A percentile compares a stretch with the other conserved stretches of the same genome.
These are phyloP conservation scores for Mobula birostris DNA, from an alignment of 2,113 vertebrate genomes.

Conservation along the genomic window DNA sequence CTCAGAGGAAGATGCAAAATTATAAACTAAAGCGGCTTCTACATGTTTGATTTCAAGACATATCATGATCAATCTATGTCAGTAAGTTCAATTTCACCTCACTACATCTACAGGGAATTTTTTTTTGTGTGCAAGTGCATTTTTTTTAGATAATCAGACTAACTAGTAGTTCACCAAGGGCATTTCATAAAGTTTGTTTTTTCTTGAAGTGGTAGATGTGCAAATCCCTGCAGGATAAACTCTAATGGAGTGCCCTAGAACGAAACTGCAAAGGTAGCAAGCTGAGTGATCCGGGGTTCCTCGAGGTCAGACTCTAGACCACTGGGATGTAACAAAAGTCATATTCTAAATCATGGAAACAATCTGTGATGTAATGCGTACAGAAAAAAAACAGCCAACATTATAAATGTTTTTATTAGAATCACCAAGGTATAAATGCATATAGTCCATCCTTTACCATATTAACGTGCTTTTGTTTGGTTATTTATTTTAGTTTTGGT, in stretches of 20 bases:
- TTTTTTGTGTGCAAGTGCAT: not conserved
- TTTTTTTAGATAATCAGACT: not conserved
- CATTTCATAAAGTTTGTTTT: not conserved
- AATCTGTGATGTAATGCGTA: not conserved
- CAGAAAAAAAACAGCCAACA: not conserved
- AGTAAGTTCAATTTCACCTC: not conserved
- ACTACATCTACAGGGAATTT: not conserved
- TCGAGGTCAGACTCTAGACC: slow-evolving; percentile 6
- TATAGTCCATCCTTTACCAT: not conserved
- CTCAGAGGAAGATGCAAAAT: not conserved
- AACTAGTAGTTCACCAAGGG: not conserved
- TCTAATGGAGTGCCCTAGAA: slow-evolving; percentile 6
- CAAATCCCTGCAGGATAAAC: slow-evolving; percentile 11
- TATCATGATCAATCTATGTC: not conserved
- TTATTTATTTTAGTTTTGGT: not conserved
- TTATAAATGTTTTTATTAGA: not conserved
- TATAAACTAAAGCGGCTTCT: not conserved
- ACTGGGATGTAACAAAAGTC: not conserved
- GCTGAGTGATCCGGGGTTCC: slow-evolving; percentile 4
- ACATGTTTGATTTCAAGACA: not conserved
- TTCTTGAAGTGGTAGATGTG: not conserved
- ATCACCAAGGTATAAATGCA: not conserved
- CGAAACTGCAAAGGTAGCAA: slow-evolving; percentile 9
- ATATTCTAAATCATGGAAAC: not conserved
- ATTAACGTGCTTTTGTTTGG: not conserved